Conservation (phyloP, 92 coral and sea anemone species). For the Siderastrea radians region DNA sequence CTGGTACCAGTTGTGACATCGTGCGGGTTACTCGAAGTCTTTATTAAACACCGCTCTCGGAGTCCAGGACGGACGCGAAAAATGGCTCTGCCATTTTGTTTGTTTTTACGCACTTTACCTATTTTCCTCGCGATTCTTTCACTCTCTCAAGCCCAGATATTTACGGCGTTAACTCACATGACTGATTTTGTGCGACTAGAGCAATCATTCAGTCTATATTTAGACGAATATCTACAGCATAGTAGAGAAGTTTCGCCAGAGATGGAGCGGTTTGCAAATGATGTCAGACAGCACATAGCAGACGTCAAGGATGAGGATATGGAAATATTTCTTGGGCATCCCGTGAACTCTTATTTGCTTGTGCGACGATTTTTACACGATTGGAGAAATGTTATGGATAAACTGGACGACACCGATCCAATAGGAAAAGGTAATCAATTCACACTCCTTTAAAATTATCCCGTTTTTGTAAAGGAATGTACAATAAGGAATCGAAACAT, state of each 20-base stretch:
- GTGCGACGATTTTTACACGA: constrained; percentile 76
- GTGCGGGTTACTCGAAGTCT: background rate
- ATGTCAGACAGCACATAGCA: constrained; percentile 42
- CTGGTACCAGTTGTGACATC: constrained; percentile 36
- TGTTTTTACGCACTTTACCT: background rate
- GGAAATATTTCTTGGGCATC: constrained; percentile 92
- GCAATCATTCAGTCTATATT: constrained; percentile 10
- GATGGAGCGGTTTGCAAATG: constrained; percentile 34
- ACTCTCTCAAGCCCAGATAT: constrained; percentile 48
- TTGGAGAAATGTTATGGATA: constrained; percentile 76
- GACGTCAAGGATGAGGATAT: constrained; percentile 42
- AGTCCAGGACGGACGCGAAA: background rate
- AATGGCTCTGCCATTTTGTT: constrained; percentile 13
- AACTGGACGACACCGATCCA: constrained; percentile 65
- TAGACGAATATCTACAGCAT: constrained; percentile 39
- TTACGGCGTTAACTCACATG: constrained; percentile 73
- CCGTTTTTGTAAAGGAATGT: background rate
- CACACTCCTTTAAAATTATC: background rate
- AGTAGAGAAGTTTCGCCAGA: constrained; percentile 31
- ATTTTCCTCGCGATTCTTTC: background rate
- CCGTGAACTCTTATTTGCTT: constrained; percentile 87
- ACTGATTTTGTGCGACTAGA: constrained; percentile 60
- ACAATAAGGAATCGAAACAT: too few relatives aligned
- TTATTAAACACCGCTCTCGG: background rate
- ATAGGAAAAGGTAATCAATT: constrained; percentile 53